A percentile compares a stretch with the other conserved stretches of the same genome.
These are phyloP conservation scores for Podiceps cristatus DNA, from an alignment of 2,113 vertebrate genomes.

Conservation along the genomic window DNA sequence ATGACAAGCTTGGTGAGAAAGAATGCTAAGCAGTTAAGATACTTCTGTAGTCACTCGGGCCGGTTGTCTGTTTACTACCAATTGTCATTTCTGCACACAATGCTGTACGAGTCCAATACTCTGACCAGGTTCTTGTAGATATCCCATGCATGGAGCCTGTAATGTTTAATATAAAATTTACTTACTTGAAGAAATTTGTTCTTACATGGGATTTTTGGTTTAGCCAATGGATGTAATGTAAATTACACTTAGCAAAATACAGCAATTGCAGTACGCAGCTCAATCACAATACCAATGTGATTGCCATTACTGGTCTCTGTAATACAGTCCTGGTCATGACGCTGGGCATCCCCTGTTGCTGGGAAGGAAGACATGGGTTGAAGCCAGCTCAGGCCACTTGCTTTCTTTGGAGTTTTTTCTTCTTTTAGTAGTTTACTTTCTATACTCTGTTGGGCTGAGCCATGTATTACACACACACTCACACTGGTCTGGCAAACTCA, in stretches of 20 bases:
- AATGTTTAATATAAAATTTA: not conserved
- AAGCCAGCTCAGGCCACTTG: not conserved
- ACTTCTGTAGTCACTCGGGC: not conserved
- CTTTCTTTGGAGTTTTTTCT: not conserved
- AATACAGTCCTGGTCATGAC: accelerated
- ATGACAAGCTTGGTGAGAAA: not conserved
- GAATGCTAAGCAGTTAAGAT: not conserved
- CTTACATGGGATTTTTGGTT: not conserved
- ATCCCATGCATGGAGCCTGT: accelerated
- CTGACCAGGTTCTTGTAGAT: not conserved
- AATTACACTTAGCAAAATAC: not conserved
- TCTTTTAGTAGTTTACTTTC: not conserved
- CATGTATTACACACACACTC: too few relatives aligned
- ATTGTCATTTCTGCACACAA: not conserved
- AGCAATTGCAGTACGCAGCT: not conserved
- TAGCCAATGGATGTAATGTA: not conserved
- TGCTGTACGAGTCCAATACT: not conserved
- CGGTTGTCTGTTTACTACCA: not conserved
- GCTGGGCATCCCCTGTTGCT: accelerated
- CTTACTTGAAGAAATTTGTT: not conserved
- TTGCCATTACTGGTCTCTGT: accelerated
- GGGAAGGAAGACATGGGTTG: not conserved
- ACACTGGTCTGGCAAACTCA: not conserved
- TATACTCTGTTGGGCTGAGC: not conserved
- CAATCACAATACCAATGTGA: too few relatives aligned